Evolutionary conservation across 2,113 vertebrate genomes (phyloP).

Genomic region (Lamprologus sp.): DNA sequence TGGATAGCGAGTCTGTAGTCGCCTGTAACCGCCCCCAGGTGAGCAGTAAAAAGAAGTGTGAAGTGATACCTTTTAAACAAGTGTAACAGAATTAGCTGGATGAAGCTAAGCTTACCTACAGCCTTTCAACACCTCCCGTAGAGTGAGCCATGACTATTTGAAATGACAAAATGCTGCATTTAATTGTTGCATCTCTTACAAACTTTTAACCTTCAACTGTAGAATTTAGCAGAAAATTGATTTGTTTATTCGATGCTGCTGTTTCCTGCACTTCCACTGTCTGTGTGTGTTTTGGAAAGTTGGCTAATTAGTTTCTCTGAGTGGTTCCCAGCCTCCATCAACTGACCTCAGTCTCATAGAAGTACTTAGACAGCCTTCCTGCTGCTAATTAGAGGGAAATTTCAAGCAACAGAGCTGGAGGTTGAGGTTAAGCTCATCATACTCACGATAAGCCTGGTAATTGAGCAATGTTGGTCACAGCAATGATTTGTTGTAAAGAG

Average conservation of each 20-base stretch:
- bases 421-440: constrained; percentile 54
- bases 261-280: background rate
- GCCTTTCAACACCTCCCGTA: constrained; percentile 12
- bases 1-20: background rate
- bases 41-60: constrained; percentile 38
- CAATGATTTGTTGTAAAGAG: constrained; percentile 12
- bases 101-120: background rate
- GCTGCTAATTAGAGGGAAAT: constrained; percentile 50
- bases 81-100: constrained; percentile 25
- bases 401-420: constrained; percentile 21
- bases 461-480: constrained; percentile 25
- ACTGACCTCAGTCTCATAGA: constrained; percentile 37
- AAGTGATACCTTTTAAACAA: constrained; percentile 33
- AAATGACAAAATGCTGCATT: background rate
- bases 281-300: constrained; percentile 37
- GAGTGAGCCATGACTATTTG: background rate
- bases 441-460: constrained; percentile 46
- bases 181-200: background rate
- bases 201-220: background rate
- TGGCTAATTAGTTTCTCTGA: constrained; percentile 40
- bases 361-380: background rate
- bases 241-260: constrained; percentile 15
- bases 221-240: constrained; percentile 7
- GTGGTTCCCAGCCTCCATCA: constrained; percentile 39
- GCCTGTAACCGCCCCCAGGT: constrained; percentile 31